Evolutionary conservation across 1,140 invertebrate genomes (phyloP).

Genomic region (Probaryconus sp.): DNA sequence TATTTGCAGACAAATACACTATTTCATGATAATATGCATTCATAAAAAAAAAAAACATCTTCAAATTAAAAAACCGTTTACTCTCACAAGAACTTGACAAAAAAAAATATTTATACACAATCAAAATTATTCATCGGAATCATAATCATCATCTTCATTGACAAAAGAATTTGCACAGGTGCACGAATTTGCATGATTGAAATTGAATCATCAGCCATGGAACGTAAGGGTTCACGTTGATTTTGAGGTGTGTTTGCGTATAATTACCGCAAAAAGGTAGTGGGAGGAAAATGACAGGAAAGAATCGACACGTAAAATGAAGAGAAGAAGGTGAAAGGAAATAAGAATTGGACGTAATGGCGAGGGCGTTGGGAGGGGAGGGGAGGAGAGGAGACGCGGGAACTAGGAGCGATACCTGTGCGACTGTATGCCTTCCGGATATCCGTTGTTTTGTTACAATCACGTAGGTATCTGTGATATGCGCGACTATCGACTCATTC

Average conservation of each 20-base stretch:
- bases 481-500: conserved; percentile 68
- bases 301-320: conserved; percentile 56
- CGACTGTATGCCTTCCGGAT: conserved; percentile 76
- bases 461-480: conserved; percentile 72
- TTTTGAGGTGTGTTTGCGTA: conserved; percentile 39
- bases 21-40: too few species aligned
- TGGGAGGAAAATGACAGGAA: conserved; percentile 45
- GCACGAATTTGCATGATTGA: too few species aligned
- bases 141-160: too few species aligned
- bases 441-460: conserved; percentile 78
- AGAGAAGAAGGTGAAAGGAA: conserved; percentile 53
- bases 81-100: too few species aligned
- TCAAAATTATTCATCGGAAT: too few species aligned
- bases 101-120: too few species aligned
- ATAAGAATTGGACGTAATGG: conserved; percentile 50
- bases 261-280: conserved; percentile 17
- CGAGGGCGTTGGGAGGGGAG: conserved; percentile 11
- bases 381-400: conserved; percentile 16
- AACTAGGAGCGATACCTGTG: conserved; percentile 75
- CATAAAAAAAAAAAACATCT: too few species aligned
- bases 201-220: conserved; percentile 18
- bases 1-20: too few species aligned
- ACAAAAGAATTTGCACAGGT: too few species aligned
- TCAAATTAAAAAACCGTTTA: too few species aligned
- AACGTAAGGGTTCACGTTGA: conserved; percentile 13